phyloP scores from a whole-genome alignment of 2,113 vertebrate genomes.

The Syngnathus scovelli region DNA sequence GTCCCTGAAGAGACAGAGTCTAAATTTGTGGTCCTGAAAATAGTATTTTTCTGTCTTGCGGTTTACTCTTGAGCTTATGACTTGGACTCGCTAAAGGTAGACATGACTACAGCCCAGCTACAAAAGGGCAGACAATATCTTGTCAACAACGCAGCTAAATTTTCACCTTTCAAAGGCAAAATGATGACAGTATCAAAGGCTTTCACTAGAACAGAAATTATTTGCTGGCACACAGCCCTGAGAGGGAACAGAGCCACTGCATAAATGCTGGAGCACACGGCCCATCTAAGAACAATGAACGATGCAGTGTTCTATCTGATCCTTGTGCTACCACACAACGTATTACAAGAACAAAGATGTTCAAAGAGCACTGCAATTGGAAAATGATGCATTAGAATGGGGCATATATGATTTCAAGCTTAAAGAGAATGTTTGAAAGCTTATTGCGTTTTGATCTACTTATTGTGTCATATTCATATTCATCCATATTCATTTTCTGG shows the following conservation, averaged over 20 bases:
- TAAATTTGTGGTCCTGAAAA: no score
- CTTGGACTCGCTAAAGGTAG: no score
- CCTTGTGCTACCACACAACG: background rate
- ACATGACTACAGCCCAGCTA: background rate
- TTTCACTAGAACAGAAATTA: constrained; percentile 19
- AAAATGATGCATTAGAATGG: background rate
- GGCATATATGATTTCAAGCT: background rate
- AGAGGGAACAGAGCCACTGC: constrained; percentile 32
- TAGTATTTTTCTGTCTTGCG: no score
- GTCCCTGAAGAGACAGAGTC: no score
- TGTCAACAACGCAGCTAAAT: constrained; percentile 1
- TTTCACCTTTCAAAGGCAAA: constrained; percentile 5
- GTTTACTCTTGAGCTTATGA: no score
- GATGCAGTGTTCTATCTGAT: background rate
- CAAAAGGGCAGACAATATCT: constrained; percentile 1
- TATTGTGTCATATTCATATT: background rate
- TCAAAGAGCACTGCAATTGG: background rate
- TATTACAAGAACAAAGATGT: background rate
- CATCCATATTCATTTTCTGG: background rate
- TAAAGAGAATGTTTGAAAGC: background rate
- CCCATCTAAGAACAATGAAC: constrained; percentile 19
- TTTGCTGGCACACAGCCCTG: constrained; percentile 21
- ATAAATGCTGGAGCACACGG: constrained; percentile 10
- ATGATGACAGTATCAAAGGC: constrained; percentile 11
- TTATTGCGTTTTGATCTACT: background rate